Evolutionary conservation across 2,797 vertebrate species (phyloP).

Genomic region (Macrochelys suwanniensis): DNA sequence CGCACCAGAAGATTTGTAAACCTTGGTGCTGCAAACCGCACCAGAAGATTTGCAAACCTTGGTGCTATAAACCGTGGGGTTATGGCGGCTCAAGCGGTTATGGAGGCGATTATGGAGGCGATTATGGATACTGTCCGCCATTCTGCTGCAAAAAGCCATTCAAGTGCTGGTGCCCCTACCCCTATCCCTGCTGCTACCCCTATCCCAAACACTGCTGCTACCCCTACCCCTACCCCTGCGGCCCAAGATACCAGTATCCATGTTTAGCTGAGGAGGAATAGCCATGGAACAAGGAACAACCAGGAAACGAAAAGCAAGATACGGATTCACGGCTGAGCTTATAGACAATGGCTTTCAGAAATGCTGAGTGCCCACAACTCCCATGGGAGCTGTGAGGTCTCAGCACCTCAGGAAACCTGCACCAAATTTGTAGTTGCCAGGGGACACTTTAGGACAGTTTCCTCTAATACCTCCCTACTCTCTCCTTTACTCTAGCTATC

Average conservation of each 20-base stretch:
- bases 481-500: too few species aligned
- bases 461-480: background rate
- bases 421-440: background rate
- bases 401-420: background rate
- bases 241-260: background rate
- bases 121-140: too few species aligned
- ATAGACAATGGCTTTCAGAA: constrained; percentile 63
- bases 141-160: too few species aligned
- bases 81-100: background rate
- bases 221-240: too few species aligned
- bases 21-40: too few species aligned
- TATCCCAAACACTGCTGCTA: too few species aligned
- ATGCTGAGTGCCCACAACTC: constrained; percentile 46
- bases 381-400: too few species aligned
- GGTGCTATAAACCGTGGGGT: background rate
- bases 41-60: too few species aligned
- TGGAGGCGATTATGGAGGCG: too few species aligned
- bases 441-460: background rate
- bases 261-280: background rate
- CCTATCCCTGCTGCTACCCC: too few species aligned
- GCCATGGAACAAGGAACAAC: constrained; percentile 33
- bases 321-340: constrained; percentile 40
- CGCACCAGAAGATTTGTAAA: too few species aligned
- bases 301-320: background rate
- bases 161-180: too few species aligned